A percentile compares a stretch with the other conserved stretches of the same genome.
Conservation (phyloP, 1,140 invertebrate genomes). For the Goniozus legneri region DNA sequence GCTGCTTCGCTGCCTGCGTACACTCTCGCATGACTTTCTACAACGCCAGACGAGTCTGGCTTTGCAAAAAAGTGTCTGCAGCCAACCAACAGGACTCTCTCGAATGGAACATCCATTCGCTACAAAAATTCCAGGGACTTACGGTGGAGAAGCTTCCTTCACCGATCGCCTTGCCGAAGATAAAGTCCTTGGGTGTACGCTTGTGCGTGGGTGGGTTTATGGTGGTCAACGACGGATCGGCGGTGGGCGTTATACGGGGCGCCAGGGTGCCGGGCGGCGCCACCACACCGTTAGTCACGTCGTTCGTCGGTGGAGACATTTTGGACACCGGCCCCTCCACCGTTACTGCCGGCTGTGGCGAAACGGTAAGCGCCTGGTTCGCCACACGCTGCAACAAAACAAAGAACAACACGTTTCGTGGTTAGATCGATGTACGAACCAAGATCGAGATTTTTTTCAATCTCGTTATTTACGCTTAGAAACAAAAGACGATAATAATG, state of each 20-base stretch:
- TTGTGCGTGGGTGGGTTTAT: conserved; percentile 59
- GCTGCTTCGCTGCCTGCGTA: no score
- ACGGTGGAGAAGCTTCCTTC: conserved; percentile 96
- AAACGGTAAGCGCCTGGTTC: conserved; percentile 53
- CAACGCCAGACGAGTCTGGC: no score
- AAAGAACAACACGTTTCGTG: conserved; percentile 6
- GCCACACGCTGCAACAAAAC: conserved; percentile 49
- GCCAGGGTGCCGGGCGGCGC: conserved; percentile 33
- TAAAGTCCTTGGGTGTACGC: conserved; percentile 80
- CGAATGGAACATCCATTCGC: neutral
- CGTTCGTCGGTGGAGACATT: conserved; percentile 54
- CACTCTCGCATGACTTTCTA: no score
- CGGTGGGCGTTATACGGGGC: conserved; percentile 35
- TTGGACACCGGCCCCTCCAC: conserved; percentile 52
- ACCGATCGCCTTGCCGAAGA: conserved; percentile 93
- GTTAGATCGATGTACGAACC: neutral
- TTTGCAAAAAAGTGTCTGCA: no score
- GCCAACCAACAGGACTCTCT: no score
- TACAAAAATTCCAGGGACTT: conserved; percentile 37
- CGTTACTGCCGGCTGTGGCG: conserved; percentile 51
- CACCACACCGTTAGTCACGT: conserved; percentile 46
- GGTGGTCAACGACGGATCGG: conserved; percentile 34
- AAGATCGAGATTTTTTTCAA: no score
- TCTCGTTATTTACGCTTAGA: no score
- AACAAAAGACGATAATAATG: no score